Base-by-base conservation (phyloP, 2,113 vertebrate species). In the Polypterus bichir region DNA sequence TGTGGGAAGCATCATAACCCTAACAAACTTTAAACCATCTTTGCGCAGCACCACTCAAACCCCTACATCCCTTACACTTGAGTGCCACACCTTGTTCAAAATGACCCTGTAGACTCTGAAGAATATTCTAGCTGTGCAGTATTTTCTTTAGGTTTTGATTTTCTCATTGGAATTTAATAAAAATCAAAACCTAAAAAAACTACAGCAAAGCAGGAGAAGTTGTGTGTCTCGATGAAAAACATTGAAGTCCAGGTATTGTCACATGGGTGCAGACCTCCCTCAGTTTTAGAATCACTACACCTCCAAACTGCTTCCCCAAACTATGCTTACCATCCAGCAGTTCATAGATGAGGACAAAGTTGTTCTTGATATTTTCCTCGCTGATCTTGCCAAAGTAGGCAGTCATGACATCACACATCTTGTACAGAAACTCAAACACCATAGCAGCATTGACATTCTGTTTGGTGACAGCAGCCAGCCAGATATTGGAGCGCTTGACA, bases 301-400 rank as follows among this genome's bases (percentile, higher is more conserved):
- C 27, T 27, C 27, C 27, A 27, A 27, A 27, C 27, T 27, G 27
- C 27, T 27, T 27, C 27, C 27, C 27, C 27, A 27, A 27, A 27
- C 27, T 27, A 27, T 9, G 49, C 83, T 85, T 77, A 99, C 96
- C 96, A 47, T 99, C 96, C 75, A 99, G 81, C 48, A 99, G 86
- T 80, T 99, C 96, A 5, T 99, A 99, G 80, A 99, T 99, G 69
- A 99, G 88, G 73, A 99, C 96, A 9, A 99, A 99, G 87, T 99
- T 99, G 86, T 99, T 99, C 83, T 99, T 99, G 82, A 98, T 99
- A 82, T 99, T 99, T 78, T 99, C 96, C 70, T 98, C 95, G 1
- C 94, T 98, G 88, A 99, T 98, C 85, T 99, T 99, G 78, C 95
- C 96, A 0, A 99, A 99, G 77, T 99, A 99, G 57, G 96, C 94